Base-by-base conservation (phyloP, 2,113 vertebrate genomes). In the Zootoca vivipara region DNA sequence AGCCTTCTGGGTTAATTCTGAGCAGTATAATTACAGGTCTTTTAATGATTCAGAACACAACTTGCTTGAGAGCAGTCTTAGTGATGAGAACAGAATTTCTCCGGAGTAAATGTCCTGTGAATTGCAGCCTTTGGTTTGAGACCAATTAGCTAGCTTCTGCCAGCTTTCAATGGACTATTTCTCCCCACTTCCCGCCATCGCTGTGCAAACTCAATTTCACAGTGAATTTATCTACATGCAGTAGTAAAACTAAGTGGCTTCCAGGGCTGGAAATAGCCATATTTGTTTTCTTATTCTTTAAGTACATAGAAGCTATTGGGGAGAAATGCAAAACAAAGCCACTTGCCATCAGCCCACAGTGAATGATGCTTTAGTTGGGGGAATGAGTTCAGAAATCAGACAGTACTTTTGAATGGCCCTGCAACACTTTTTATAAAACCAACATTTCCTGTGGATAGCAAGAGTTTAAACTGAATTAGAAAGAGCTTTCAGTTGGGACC, bases 21-120 rank as follows among this genome's bases (percentile, higher is more conserved):
- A 94, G 83, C 91, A 62, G 82, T 38, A 20, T 95, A 96, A 97
- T 96, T 96, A 96, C 95, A 96, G 95, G 92, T 93, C 94, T 94
- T 93, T 90, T 91, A 87, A 92, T 95, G 95, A 92, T 95, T 95
- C 81, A 52, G 81, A 78, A 79, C 46, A 58, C 65, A 58, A 77
- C 64, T 83, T 88, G 56, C 72, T 56, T n/a, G 67, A 77, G 72
- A 83, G 52, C 40, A 83, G 28, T 38, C 38, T 30, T 46, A 28
- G 13, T 83, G 42, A 65, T 52, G 73, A 78, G 40, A 28, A 52
- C 5, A 38, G 81, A n/a, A 38, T 22, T 8, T 46, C 85, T 67
- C 58, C n/a, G 30, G 28, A 65, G 62, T 42, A 86, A 67, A 67
- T 9, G 30, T 52, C 38, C 10, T 46, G 38, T 78, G 62, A 78